Evolutionary conservation across 2,797 vertebrate genomes (phyloP), one percentile per base, ranked within the genome.

Genomic region (Pseudochirops cupreus): DNA sequence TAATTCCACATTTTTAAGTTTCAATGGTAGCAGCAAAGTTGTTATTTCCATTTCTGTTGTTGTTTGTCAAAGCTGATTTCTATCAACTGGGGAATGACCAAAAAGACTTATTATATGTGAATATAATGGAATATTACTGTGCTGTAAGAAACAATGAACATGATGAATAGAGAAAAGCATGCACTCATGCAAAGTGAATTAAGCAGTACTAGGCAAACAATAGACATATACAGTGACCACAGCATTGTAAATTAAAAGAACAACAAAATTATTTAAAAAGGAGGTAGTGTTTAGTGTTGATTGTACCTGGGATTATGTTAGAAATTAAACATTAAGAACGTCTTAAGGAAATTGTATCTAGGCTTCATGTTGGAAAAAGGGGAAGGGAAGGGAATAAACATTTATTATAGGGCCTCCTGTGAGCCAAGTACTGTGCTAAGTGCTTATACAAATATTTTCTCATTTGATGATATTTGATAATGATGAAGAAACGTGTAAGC

Each of bases 101-200:
- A 46, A 82, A 74, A 46, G 21, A 82, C 7, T 39, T 39, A 16
- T 46, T 18, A 24, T 46, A 24, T 82, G 33, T 74, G 62, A 74
- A n/a, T 74, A n/a, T 74, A 74, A 74, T 74, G 18, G 67, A 82
- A 82, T 82, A 39, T 82, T 24, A 82, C n/a, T 82, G 11, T 82
- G n/a, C 39, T 82, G n/a, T 46, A 82, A 39, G 62, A n/a, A 74
- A 39, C 13, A 74, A 18, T 18, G 6, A 67, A n/a, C 62, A n/a
- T 74, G 62, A 74, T 74, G 62, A n/a, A n/a, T n/a, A 67, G 62
- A 67, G n/a, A 39, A 74, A 74, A 74, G n/a, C 67, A 74, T 74
- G 67, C 21, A 82, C 67, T 39, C n/a, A 24, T 39, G 33, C 62
- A 82, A 74, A 74, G 18, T 82, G n/a, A 82, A 39, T 82, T 74